Percentiles rank a stretch among this genome's conserved stretches.
Conservation (phyloP, 2,797 vertebrate genomes). For the Catharus ustulatus region DNA sequence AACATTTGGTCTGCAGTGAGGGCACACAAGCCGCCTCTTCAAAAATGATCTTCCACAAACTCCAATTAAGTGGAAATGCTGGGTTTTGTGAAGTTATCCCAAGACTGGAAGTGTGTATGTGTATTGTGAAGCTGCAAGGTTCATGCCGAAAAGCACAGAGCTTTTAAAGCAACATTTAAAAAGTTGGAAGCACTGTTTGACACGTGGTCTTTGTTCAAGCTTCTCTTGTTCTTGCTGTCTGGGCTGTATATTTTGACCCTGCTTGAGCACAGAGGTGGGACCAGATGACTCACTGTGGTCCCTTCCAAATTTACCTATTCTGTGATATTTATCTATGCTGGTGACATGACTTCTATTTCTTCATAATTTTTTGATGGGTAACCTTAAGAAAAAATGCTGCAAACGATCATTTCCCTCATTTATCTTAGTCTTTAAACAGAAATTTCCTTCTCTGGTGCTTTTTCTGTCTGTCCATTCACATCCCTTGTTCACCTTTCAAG, state of each 20-base stretch:
- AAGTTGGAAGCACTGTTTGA: neutral
- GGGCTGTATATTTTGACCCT: neutral
- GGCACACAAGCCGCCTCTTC: neutral
- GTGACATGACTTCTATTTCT: neutral
- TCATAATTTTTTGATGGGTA: neutral
- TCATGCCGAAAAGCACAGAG: neutral
- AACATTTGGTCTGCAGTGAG: conserved; percentile 30
- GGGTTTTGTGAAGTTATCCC: neutral
- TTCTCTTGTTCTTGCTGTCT: neutral
- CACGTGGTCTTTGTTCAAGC: neutral
- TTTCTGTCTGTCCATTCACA: neutral
- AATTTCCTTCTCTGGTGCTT: neutral
- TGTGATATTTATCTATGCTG: neutral
- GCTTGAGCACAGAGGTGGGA: neutral
- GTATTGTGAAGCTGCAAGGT: neutral
- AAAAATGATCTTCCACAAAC: neutral
- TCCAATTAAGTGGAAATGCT: neutral
- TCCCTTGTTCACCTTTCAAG: neutral
- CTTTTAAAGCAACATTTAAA: neutral
- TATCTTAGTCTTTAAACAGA: neutral
- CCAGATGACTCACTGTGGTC: neutral
- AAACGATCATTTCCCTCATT: neutral
- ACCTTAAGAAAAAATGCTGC: neutral
- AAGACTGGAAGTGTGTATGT: neutral
- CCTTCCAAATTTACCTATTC: neutral